Evolutionary conservation across 1,140 invertebrate genomes (phyloP).

Genomic region (Pseudomyrmex gracilis): DNA sequence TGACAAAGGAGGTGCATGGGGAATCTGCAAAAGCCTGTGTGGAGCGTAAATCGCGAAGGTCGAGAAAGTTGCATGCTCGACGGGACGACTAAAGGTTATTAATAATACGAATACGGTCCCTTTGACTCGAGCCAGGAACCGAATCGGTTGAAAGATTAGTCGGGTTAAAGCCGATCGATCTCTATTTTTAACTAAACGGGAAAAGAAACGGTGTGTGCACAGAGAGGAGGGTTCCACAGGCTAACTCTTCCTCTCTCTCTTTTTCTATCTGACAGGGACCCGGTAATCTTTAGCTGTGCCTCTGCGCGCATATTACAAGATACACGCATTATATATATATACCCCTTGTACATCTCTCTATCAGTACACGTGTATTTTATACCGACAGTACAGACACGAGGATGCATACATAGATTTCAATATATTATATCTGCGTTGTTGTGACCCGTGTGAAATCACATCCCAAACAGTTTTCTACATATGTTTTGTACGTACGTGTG

Average conservation of each 20-base stretch:
- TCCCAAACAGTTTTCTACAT: constrained; percentile 86
- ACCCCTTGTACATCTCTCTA: constrained; percentile 35
- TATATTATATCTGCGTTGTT: constrained; percentile 90
- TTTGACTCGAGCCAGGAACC: constrained; percentile 39
- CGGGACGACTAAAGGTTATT: constrained; percentile 55
- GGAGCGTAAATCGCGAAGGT: constrained; percentile 43
- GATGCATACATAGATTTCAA: constrained; percentile 76
- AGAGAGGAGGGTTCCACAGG: constrained; percentile 23
- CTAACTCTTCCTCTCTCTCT: background rate
- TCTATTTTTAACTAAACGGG: constrained; percentile 60
- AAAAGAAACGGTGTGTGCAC: constrained; percentile 42
- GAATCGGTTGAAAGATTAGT: constrained; percentile 58
- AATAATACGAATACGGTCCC: constrained; percentile 29
- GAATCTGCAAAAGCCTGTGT: constrained; percentile 1
- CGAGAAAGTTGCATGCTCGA: constrained; percentile 46
- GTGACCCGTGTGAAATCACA: constrained; percentile 90
- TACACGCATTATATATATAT: constrained; percentile 55
- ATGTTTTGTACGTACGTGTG: constrained; percentile 85
- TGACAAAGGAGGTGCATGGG: constrained; percentile 36
- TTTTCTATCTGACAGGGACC: constrained; percentile 6
- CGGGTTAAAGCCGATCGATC: constrained; percentile 53
- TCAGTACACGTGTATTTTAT: constrained; percentile 44
- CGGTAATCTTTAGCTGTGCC: constrained; percentile 63
- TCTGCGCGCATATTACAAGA: constrained; percentile 47
- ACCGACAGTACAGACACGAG: constrained; percentile 64